Percentiles rank a stretch among this genome's conserved stretches.
These are phyloP conservation scores for Cerastis leucographa DNA, from an alignment of 2,888 invertebrate genomes.

Conservation along the genomic window DNA sequence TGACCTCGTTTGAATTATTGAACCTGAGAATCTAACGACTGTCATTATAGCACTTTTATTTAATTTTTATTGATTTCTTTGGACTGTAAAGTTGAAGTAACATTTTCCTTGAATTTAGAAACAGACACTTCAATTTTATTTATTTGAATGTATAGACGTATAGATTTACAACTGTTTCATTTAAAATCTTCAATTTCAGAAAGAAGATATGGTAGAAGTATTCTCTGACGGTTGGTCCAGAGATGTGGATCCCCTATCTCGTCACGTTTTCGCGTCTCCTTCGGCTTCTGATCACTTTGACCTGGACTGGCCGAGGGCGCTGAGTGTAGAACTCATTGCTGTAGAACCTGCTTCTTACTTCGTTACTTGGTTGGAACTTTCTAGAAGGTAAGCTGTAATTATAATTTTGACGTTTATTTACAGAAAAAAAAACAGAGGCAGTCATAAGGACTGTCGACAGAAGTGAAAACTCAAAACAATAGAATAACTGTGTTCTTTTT, in stretches of 20 bases:
- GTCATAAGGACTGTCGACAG: no score
- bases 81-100: not conserved
- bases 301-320: slow-evolving; percentile 92
- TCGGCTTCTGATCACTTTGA: slow-evolving; percentile 91
- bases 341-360: slow-evolving; percentile 94
- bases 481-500: no score
- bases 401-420: not conserved
- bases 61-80: not conserved
- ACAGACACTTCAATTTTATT: no score
- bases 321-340: slow-evolving; percentile 95
- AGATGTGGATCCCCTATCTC: slow-evolving; percentile 89
- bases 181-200: slow-evolving; percentile 71
- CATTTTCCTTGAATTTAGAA: no score
- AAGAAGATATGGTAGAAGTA: slow-evolving; percentile 93
- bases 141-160: no score
- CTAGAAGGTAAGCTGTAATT: slow-evolving; percentile 85
- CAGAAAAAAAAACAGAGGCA: not conserved
- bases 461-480: no score
- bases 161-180: not conserved
- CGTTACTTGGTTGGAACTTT: slow-evolving; percentile 96
- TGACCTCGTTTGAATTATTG: not conserved
- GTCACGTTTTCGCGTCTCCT: slow-evolving; percentile 90
- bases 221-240: slow-evolving; percentile 95
- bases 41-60: not conserved
- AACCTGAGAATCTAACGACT: not conserved